Conservation (phyloP, 2,113 vertebrate species). For the Cottus gobio region DNA sequence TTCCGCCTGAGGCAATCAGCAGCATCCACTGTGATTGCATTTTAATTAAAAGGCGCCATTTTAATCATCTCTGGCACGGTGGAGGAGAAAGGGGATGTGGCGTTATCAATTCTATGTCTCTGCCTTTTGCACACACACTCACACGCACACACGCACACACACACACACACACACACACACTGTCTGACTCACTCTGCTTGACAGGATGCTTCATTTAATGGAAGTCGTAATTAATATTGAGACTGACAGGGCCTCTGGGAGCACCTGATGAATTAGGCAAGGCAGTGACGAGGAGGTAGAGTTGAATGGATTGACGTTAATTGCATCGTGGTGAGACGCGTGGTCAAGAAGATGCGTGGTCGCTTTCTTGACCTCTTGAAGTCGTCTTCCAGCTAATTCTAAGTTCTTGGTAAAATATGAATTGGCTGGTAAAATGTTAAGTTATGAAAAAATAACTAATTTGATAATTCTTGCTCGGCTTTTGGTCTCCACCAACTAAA, state of each 20-base stretch:
- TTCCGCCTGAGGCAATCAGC: conserved; percentile 65
- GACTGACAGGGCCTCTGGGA: conserved; percentile 74
- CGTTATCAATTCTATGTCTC: conserved; percentile 67
- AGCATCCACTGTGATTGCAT: conserved; percentile 71
- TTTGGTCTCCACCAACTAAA: not conserved
- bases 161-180: conserved; percentile 7
- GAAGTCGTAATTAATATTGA: conserved; percentile 80
- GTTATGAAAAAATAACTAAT: not conserved
- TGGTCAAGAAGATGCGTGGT: conserved; percentile 48
- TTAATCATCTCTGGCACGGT: conserved; percentile 72
- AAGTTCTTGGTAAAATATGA: not conserved
- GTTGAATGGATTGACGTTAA: conserved; percentile 75
- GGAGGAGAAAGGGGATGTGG: conserved; percentile 58
- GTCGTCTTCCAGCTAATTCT: not conserved
- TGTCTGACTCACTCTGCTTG: conserved; percentile 61
- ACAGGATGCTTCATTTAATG: conserved; percentile 75
- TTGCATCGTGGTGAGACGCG: conserved; percentile 57
- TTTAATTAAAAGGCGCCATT: conserved; percentile 80
- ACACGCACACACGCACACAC: conserved; percentile 26
- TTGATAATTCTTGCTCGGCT: not conserved
- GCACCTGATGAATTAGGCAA: conserved; percentile 70
- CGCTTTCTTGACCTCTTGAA: conserved; percentile 28
- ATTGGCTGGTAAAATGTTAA: not conserved
- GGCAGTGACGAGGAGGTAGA: conserved; percentile 73
- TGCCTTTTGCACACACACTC: conserved; percentile 42